Percentiles rank a stretch among this genome's conserved stretches.
Evolutionary conservation across 2,113 vertebrate species (phyloP).

Genomic region (Progne subis): DNA sequence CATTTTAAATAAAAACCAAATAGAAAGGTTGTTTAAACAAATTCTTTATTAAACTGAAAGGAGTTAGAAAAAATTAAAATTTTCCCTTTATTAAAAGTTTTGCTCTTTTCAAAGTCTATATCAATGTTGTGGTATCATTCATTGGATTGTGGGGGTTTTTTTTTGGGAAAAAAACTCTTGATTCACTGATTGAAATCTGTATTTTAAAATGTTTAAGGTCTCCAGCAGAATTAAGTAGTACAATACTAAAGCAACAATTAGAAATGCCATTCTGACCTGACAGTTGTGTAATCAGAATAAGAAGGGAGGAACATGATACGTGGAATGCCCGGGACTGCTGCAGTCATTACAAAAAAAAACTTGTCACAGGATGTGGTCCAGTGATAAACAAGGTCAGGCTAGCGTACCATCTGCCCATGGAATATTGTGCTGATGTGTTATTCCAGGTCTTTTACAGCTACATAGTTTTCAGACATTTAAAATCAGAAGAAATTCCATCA

Average conservation of each 20-base stretch:
- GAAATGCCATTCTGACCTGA: background rate
- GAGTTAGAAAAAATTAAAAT: background rate
- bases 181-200: background rate
- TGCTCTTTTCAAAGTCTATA: background rate
- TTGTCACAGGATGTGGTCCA: conserved; percentile 34
- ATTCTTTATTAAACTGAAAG: background rate
- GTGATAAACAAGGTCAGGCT: conserved; percentile 52
- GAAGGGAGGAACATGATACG: background rate
- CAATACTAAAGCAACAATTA: background rate
- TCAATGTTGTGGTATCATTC: background rate
- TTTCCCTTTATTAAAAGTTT: background rate
- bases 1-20: background rate
- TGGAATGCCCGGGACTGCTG: background rate
- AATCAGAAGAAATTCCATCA: background rate
- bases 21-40: background rate
- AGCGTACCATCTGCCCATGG: conserved; percentile 34
- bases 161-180: background rate
- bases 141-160: background rate
- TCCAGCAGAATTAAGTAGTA: background rate
- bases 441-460: background rate
- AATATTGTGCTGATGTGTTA: background rate
- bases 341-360: background rate
- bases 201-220: background rate
- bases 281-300: background rate
- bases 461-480: background rate